These are phyloP conservation scores for Pachyseris speciosa DNA, from an alignment of 64 coral and sea anemone species.

Conservation along the genomic window DNA sequence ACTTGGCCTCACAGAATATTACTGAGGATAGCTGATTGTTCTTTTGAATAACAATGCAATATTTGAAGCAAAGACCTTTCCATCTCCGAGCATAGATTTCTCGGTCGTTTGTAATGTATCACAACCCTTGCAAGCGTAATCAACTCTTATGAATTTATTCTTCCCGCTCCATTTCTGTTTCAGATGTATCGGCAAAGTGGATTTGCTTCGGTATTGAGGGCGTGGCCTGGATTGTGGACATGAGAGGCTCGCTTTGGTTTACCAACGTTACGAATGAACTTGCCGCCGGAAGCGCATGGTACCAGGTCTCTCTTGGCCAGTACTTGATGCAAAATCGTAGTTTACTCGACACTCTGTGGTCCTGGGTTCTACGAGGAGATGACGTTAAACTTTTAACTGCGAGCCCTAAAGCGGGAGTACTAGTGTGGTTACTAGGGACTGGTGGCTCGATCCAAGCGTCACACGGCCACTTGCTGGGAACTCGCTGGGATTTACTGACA, in stretches of 20 bases:
- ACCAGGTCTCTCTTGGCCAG: constrained; percentile 95
- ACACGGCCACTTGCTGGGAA: constrained; percentile 84
- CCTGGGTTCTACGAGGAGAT: constrained; percentile 82
- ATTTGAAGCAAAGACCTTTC: too few species aligned
- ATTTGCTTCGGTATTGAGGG: constrained; percentile 84
- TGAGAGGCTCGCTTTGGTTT: constrained; percentile 94
- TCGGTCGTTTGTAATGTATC: too few species aligned
- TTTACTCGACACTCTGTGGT: constrained; percentile 88
- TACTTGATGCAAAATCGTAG: constrained; percentile 92
- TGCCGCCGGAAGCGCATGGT: constrained; percentile 78
- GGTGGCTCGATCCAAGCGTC: constrained; percentile 84
- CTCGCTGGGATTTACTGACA: constrained; percentile 74
- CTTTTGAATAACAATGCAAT: too few species aligned
- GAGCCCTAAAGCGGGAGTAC: constrained; percentile 85
- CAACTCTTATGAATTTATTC: too few species aligned
- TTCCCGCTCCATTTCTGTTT: neutral
- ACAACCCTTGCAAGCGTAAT: too few species aligned
- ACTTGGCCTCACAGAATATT: too few species aligned
- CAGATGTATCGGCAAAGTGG: constrained; percentile 81
- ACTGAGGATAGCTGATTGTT: too few species aligned
- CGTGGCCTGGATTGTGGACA: constrained; percentile 86
- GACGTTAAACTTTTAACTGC: constrained; percentile 84
- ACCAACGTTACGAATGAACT: constrained; percentile 65
- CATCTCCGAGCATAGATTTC: too few species aligned
- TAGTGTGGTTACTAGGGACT: constrained; percentile 87